Evolutionary conservation across 2,888 invertebrate species (phyloP).

Genomic region (Epinotia brunnichana): DNA sequence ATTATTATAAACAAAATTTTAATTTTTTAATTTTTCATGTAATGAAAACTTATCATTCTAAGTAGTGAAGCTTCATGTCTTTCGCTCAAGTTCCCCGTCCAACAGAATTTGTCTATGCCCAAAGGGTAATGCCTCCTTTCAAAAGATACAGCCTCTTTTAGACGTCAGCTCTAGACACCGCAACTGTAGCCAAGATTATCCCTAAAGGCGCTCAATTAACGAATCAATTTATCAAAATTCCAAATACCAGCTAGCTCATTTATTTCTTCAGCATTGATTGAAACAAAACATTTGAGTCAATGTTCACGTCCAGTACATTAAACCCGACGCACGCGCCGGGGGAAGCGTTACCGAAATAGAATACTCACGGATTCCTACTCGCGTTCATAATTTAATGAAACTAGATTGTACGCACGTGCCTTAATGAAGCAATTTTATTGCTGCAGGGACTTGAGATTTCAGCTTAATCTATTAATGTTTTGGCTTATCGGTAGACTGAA

Average conservation of each 20-base stretch:
- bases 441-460: conserved; percentile 30
- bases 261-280: conserved; percentile 35
- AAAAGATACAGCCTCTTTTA: no score
- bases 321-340: conserved; percentile 67
- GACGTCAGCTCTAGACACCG: no score
- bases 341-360: conserved; percentile 74
- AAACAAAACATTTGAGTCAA: conserved; percentile 44
- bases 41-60: no score
- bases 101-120: no score
- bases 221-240: conserved; percentile 19
- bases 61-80: no score
- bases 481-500: not conserved
- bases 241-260: conserved; percentile 20
- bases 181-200: not conserved
- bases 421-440: conserved; percentile 44
- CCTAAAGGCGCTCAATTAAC: not conserved
- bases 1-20: no score
- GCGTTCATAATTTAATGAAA: conserved; percentile 46
- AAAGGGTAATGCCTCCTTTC: no score
- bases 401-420: conserved; percentile 50
- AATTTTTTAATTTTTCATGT: no score
- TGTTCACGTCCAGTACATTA: conserved; percentile 63
- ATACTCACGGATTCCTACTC: conserved; percentile 63
- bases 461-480: not conserved
- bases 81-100: no score